Evolutionary conservation across 2,113 vertebrate species (phyloP).

Genomic region (Lycaon pictus): DNA sequence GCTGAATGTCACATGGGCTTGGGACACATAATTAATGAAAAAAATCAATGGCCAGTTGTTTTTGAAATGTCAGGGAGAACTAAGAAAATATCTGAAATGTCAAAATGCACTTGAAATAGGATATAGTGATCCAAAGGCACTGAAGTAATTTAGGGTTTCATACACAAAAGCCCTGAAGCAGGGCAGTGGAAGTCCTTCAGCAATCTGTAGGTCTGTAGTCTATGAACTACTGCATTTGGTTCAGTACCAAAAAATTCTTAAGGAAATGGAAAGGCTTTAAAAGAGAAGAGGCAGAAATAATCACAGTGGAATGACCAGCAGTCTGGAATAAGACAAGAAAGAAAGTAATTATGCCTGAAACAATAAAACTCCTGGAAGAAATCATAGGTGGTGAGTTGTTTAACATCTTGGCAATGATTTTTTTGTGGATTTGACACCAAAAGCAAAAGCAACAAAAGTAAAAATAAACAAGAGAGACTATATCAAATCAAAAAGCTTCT

Average conservation of each 20-base stretch:
- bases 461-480: background rate
- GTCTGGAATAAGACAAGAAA: background rate
- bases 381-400: background rate
- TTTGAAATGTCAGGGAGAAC: conserved; percentile 77
- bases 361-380: background rate
- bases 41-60: conserved; percentile 79
- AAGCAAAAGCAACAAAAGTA: background rate
- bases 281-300: background rate
- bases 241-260: background rate
- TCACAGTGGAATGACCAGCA: background rate
- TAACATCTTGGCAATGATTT: background rate
- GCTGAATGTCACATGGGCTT: conserved; percentile 31
- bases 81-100: conserved; percentile 81
- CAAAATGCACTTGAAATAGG: conserved; percentile 78
- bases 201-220: background rate
- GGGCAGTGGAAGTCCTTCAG: background rate
- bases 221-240: background rate
- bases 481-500: background rate
- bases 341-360: background rate
- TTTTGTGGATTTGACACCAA: background rate
- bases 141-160: conserved; percentile 77
- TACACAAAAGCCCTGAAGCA: conserved; percentile 50
- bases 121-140: conserved; percentile 69
- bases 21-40: conserved; percentile 76
- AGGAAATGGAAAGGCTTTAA: background rate